Evolutionary conservation across 1,140 invertebrate genomes (phyloP), one percentile per base, ranked within the genome.

Genomic region (Aphaenogaster floridana): DNA sequence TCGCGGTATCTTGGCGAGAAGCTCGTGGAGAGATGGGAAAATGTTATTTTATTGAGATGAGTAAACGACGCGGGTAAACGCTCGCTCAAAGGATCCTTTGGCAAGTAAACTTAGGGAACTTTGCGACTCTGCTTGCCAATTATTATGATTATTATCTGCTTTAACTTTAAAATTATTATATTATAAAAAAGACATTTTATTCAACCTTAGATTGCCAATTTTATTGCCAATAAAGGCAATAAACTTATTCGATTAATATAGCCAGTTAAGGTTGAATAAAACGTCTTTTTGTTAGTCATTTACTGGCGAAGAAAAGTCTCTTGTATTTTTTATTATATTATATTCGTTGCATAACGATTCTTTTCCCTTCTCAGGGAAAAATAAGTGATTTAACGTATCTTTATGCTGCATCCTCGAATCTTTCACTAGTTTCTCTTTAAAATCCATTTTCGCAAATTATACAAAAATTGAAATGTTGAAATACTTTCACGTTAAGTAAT

Each of bases 1-100:
- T 28, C 28, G 72, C 57, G 63, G 57, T 52, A 63, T 61, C 64
- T 69, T 84, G 48, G n/a, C 50, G 3, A 50, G 13, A 68, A 68
- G 17, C 76, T 34, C 42, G 21, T 39, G 1, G 8, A n/a, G 13
- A 59, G 36, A 74, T 8, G 54, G 15, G 72, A 15, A 36, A 63
- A 63, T 50, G 13, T 34, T 39, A n/a, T 63, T 50, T 59, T 61
- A 34, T 69, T 59, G 17, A 61, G 50, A 42, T 17, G 28, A 48
- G 39, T 39, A 28, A 48, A 42, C 48, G n/a, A 21, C 3, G n/a
- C 36, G 28, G 13, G 45, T 9, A 71, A 50, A 28, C 15, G 15
- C 28, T 48, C 28, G 28, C 7, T 69, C 39, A 28, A 57, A 57
- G 64, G 3, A n/a, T 81, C 28, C 9, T 15, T 45, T 57, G 21